Evolutionary conservation across 2,113 vertebrate species (phyloP).

Genomic region (Scolopax mira): DNA sequence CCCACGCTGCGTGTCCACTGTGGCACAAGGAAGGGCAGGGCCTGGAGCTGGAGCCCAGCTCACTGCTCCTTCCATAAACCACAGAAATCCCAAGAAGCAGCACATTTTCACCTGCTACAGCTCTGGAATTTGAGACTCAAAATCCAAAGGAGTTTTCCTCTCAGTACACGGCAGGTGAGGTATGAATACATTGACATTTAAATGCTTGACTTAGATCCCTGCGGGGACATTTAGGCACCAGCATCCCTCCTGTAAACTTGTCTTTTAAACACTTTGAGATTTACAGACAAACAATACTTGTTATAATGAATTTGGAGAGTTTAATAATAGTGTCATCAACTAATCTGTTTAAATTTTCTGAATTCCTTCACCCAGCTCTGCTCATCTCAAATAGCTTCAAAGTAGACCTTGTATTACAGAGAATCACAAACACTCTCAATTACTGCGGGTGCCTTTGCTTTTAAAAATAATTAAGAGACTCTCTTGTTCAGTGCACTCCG

Average conservation of each 20-base stretch:
- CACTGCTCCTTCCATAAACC: not conserved
- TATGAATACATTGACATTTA: constrained; percentile 63
- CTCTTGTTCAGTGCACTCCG: not conserved
- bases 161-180: not conserved
- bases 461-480: not conserved
- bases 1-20: not conserved
- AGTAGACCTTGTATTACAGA: not conserved
- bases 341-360: constrained; percentile 36
- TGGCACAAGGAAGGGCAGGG: not conserved
- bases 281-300: constrained; percentile 49
- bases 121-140: not conserved
- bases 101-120: not conserved
- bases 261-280: constrained; percentile 26
- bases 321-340: constrained; percentile 55
- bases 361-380: not conserved
- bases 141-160: not conserved
- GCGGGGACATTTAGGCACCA: constrained; percentile 15
- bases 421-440: not conserved
- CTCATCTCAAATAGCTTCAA: not conserved
- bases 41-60: not conserved
- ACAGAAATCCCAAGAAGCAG: not conserved
- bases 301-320: constrained; percentile 44
- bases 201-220: constrained; percentile 28
- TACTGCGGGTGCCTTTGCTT: not conserved
- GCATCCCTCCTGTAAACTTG: constrained; percentile 39